Base-by-base conservation (phyloP, 1,140 invertebrate genomes). In the Zaprionus ghesquierei region DNA sequence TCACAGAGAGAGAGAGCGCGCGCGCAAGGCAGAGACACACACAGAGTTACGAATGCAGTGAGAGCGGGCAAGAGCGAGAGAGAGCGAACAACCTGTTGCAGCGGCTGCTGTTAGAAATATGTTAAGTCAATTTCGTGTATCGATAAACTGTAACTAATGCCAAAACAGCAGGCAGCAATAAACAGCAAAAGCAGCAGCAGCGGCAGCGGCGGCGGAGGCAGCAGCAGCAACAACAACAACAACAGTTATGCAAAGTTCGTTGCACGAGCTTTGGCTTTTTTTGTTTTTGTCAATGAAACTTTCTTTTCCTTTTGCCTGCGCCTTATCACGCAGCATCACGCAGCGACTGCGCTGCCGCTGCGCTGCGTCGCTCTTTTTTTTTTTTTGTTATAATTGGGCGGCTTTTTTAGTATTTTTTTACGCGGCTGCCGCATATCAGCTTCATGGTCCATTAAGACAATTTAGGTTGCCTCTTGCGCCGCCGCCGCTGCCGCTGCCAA, bases 381-480 rank as follows among this genome's bases (percentile, higher is more conserved):
- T 31, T 63, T 65, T 63, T 31, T 63, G 62, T 63, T 89, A 77
- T 87, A 89, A 87, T 87, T 87, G 84, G 76, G 63, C 65, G 79
- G 71, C 63, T n/a, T 81, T n/a, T 86, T 81, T 62, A 72, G 62
- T 46, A 46, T 38, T 50, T 71, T n/a, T 79, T 79, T 63, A 89
- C 69, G 84, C 84, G 82, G 84, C 79, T 77, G 84, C 76, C 61
- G 66, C 84, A 61, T 61, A 62, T 81, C 62, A 63, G 62, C 79
- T 87, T 87, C 84, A 89, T 89, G 84, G 84, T 87, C 77, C 79
- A 87, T 87, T 87, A 87, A 87, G 79, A 84, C 84, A 80, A 89
- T 87, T 89, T 89, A 77, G 79, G 73, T 82, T 77, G 84, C 71
- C 81, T 68, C 73, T 56, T 46, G 41, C 10, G 35, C n/a, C n/a